Evolutionary conservation across 2,888 invertebrate species (phyloP), one percentile per base, ranked within the genome.

Genomic region (Acleris emargana): DNA sequence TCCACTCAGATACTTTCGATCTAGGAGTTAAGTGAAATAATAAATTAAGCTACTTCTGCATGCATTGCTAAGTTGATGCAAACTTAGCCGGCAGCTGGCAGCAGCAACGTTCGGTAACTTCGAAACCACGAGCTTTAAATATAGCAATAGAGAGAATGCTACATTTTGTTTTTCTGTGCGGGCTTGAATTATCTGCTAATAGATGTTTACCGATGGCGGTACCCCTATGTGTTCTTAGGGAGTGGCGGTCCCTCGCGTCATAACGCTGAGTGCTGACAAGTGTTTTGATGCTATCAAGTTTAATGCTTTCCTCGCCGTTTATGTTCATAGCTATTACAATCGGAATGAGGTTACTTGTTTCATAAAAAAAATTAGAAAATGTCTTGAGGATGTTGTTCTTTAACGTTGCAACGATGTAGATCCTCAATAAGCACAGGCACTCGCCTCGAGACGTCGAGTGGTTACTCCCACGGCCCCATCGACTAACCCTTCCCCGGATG

Each of bases 261-360:
- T 79, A 81, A 80, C 73, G 76, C 75, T 76, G 76, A 81, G 79
- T 81, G 82, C 78, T 76, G 80, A 83, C 82, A 83, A 84, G 83
- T 82, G 82, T 80, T 84, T 77, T 77, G 87, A 88, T 87, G 81
- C 75, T 86, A 89, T 88, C 86, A 77, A 76, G 74, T 79, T 86
- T 86, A 87, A 86, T 84, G 82, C 80, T 84, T 80, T 42, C 49
- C 49, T 74, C 74, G 74, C 75, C 76, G 76, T 82, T 38, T 38
- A 13, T 13, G 38, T 38, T 38, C 82, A 88, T 85, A 83, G 80
- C 85, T 86, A 86, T 76, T 72, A 58, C 54, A 43, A 53, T 47
- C 32, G 25, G n/a, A 32, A 54, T 28, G 22, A 61, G 38, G 22
- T 47, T 47, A 49, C 16, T 25, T 54, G 38, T 42, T 42, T 17